Evolutionary conservation across 2,113 vertebrate genomes (phyloP).

Genomic region (Otis tarda): DNA sequence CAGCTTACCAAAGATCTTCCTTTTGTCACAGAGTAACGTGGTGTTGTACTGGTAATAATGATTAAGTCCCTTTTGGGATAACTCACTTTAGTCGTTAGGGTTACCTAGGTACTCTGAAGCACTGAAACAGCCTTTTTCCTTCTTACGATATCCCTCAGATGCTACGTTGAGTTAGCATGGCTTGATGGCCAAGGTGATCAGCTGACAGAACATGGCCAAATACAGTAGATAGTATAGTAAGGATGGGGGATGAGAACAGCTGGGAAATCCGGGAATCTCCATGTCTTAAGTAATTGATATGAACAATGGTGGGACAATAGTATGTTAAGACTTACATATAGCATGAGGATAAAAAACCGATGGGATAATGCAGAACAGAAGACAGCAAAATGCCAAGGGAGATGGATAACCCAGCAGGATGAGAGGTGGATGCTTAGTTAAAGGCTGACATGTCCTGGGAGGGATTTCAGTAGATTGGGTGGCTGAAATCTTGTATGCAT

Average conservation of each 20-base stretch:
- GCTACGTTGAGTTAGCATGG: fast-evolving
- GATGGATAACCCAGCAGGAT: not conserved
- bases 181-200: not conserved
- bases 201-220: not conserved
- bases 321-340: not conserved
- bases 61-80: not conserved
- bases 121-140: not conserved
- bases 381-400: not conserved
- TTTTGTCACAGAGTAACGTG: not conserved
- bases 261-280: not conserved
- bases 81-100: not conserved
- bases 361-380: not conserved
- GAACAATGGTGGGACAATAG: not conserved
- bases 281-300: not conserved
- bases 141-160: not conserved
- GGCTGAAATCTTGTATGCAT: slow-evolving; percentile 53
- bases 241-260: not conserved
- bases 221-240: not conserved
- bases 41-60: not conserved
- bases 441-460: not conserved
- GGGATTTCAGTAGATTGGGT: slow-evolving; percentile 28
- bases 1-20: not conserved
- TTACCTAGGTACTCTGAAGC: not conserved
- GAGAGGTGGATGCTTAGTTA: not conserved
- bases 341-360: not conserved